These are phyloP conservation scores for Drosophila sp. DNA, from an alignment of 1,140 invertebrate species.

Conservation along the genomic window DNA sequence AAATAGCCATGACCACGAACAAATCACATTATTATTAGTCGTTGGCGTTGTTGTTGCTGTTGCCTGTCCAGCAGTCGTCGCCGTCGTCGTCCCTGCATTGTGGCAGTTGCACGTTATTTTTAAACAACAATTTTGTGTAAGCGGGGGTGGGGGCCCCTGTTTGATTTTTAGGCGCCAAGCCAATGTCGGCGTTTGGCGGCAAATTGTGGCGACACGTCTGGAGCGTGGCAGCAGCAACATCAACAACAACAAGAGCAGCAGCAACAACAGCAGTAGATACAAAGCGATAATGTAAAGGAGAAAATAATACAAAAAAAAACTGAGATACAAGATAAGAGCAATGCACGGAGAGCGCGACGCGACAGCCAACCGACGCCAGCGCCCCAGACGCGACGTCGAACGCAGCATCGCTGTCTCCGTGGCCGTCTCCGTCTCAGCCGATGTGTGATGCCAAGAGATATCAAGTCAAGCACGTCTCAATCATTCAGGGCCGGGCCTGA, in stretches of 20 bases:
- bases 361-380: slow-evolving; percentile 67
- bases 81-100: slow-evolving; percentile 5
- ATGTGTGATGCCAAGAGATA: slow-evolving; percentile 65
- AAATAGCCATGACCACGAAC: slow-evolving; percentile 60
- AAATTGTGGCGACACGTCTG: slow-evolving; percentile 82
- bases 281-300: slow-evolving; percentile 45
- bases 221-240: slow-evolving; percentile 62
- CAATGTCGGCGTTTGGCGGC: slow-evolving; percentile 68
- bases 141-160: slow-evolving; percentile 55
- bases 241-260: slow-evolving; percentile 26
- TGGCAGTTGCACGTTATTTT: slow-evolving; percentile 74
- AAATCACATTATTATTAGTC: slow-evolving; percentile 72
- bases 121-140: slow-evolving; percentile 41
- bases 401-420: slow-evolving; percentile 35
- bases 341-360: slow-evolving; percentile 43
- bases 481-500: slow-evolving; percentile 60
- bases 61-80: neutral
- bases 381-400: slow-evolving; percentile 37
- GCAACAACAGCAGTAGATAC: slow-evolving; percentile 46
- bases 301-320: slow-evolving; percentile 32
- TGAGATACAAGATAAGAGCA: slow-evolving; percentile 73
- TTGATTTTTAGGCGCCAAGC: slow-evolving; percentile 79
- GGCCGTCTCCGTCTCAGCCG: slow-evolving; percentile 13
- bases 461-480: slow-evolving; percentile 73
- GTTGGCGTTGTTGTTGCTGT: slow-evolving; percentile 13